Evolutionary conservation across 2,797 vertebrate genomes (phyloP).

Genomic region (Cossypha polioptera): DNA sequence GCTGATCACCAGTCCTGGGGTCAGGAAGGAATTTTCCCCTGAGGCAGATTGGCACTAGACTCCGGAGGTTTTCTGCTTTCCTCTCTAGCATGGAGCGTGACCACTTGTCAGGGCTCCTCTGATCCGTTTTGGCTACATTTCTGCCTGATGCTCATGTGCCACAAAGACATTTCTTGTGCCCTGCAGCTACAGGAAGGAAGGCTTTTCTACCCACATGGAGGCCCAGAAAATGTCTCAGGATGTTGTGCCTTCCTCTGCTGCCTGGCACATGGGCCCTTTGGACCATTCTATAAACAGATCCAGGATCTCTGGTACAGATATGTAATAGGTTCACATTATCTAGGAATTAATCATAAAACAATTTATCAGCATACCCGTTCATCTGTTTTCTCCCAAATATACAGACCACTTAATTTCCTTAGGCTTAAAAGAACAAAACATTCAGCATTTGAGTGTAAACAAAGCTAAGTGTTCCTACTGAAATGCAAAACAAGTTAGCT

Average conservation of each 20-base stretch:
- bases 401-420: background rate
- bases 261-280: background rate
- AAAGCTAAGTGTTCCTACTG: background rate
- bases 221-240: background rate
- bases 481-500: background rate
- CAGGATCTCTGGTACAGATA: background rate
- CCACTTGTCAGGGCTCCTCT: background rate
- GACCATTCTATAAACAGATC: background rate
- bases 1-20: background rate
- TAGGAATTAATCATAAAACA: background rate
- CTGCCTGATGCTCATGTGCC: background rate
- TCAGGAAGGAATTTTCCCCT: background rate
- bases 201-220: background rate
- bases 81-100: background rate
- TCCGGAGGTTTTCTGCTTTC: background rate
- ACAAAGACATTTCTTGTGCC: background rate
- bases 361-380: background rate
- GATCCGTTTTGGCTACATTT: background rate
- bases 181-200: background rate
- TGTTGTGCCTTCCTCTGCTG: background rate
- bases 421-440: background rate
- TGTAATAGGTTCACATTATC: background rate
- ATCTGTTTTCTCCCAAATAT: background rate
- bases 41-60: background rate
- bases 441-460: background rate